phyloP scores from a whole-genome alignment of 2,888 invertebrate species.

The Therioaphis trifolii region DNA sequence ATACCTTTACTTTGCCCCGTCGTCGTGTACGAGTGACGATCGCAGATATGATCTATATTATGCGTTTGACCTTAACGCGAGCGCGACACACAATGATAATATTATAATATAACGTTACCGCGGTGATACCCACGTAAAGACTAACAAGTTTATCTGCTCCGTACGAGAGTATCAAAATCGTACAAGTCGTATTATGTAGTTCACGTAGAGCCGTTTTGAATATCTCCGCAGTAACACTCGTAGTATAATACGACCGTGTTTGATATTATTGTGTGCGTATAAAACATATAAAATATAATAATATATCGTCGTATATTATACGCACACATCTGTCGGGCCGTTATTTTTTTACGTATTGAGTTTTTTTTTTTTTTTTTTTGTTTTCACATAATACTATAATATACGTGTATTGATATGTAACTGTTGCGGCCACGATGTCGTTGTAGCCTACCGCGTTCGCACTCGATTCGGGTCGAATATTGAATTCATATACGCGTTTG shows the following conservation, averaged over 20 bases:
- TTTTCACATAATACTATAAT: not conserved
- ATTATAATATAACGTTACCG: conserved; percentile 8
- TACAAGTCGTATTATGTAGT: not conserved
- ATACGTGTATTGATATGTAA: not conserved
- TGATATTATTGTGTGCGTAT: no score
- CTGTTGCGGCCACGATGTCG: no score
- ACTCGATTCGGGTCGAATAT: not conserved
- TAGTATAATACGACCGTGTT: no score
- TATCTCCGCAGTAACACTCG: not conserved
- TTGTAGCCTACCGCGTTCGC: no score
- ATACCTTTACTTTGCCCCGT: not conserved
- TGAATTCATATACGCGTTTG: no score
- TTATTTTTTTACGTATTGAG: not conserved
- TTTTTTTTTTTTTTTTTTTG: not conserved
- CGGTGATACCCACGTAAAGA: conserved; percentile 43
- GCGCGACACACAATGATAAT: no score
- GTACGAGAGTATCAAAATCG: conserved; percentile 13
- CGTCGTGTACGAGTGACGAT: not conserved
- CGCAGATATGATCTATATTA: conserved; percentile 40
- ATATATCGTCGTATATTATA: no score
- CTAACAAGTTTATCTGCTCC: conserved; percentile 41
- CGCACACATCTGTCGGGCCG: not conserved
- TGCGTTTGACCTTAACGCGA: conserved; percentile 47
- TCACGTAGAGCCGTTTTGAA: not conserved
- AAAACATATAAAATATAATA: no score